phyloP scores from a whole-genome alignment of 1,140 invertebrate genomes.

The Drosophila willistoni region DNA sequence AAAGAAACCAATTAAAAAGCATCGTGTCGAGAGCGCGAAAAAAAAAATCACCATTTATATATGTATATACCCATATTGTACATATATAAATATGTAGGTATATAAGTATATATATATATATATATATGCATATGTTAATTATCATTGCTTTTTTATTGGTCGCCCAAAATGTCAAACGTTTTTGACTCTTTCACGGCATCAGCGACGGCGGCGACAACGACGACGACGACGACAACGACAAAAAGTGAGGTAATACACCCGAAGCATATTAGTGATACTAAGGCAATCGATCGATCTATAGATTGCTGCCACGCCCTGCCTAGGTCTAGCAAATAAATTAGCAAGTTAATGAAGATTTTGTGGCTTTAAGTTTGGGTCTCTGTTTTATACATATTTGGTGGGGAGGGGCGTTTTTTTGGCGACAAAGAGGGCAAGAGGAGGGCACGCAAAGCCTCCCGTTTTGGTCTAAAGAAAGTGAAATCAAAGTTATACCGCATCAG shows the following conservation, averaged over 20 bases:
- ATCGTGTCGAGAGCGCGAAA: conserved; percentile 50
- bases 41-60: conserved; percentile 51
- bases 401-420: neutral
- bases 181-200: conserved; percentile 49
- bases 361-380: neutral
- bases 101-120: conserved; percentile 45
- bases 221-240: conserved; percentile 33
- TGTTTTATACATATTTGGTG: neutral
- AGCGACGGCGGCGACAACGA: conserved; percentile 26
- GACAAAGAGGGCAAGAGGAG: neutral
- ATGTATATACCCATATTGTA: conserved; percentile 40
- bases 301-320: conserved; percentile 48
- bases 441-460: conserved; percentile 8
- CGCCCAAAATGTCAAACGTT: conserved; percentile 81
- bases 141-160: conserved; percentile 76
- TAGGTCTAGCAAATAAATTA: conserved; percentile 58
- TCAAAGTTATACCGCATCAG: conserved; percentile 35
- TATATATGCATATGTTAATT: conserved; percentile 69
- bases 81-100: conserved; percentile 37
- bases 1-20: conserved; percentile 80
- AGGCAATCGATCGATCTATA: conserved; percentile 28
- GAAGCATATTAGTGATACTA: conserved; percentile 38
- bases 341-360: conserved; percentile 59
- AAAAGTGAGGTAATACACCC: conserved; percentile 72
- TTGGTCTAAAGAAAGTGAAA: conserved; percentile 76